Conservation (phyloP, 2,797 vertebrate genomes). For the Cacajao melanocephalus region DNA sequence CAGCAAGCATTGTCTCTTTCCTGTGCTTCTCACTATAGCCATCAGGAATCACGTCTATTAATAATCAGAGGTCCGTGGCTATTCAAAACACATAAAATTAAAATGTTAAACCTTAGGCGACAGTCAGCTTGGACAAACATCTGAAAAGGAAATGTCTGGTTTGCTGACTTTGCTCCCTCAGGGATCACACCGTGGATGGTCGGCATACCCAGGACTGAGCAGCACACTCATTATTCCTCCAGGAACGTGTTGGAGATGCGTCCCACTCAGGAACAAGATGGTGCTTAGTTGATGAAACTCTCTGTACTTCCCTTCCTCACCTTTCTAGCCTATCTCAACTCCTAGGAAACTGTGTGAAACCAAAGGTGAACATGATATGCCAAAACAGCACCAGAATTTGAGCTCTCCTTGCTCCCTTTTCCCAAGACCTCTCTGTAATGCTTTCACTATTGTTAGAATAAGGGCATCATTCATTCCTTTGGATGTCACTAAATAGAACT, state of each 20-base stretch:
- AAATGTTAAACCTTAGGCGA: neutral
- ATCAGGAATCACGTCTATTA: neutral
- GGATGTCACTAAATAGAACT: neutral
- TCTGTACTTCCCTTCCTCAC: neutral
- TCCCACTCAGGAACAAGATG: neutral
- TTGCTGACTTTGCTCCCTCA: neutral
- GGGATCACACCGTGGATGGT: neutral
- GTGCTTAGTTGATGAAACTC: fast-evolving
- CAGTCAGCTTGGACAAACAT: neutral
- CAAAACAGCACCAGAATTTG: neutral
- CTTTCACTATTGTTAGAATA: neutral
- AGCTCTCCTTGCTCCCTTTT: neutral
- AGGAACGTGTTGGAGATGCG: neutral
- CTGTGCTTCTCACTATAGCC: neutral
- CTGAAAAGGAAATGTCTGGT: neutral
- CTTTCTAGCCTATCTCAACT: neutral
- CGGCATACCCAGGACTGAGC: neutral
- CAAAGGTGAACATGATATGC: neutral
- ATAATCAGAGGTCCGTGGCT: neutral
- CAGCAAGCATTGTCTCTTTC: neutral
- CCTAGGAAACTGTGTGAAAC: neutral
- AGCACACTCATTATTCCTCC: neutral
- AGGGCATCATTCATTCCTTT: conserved; percentile 5
- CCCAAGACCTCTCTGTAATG: neutral
- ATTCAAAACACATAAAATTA: conserved; percentile 3